phyloP scores from a whole-genome alignment of 2,888 invertebrate genomes.

The Amiota mariae region DNA sequence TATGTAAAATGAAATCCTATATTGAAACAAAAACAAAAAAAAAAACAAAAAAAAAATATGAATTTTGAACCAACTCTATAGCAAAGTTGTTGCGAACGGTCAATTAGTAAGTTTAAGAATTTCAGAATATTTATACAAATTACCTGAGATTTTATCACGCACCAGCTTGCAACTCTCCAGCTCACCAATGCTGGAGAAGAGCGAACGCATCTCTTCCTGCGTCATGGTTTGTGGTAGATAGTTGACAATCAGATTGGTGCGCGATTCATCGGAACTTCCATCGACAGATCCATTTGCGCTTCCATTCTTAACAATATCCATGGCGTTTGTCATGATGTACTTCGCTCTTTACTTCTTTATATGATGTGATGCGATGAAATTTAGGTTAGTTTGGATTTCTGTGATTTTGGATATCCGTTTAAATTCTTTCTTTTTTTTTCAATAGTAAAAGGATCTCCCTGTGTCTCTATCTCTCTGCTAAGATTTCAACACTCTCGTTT shows the following conservation, averaged over 20 bases:
- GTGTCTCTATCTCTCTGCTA: slow-evolving; percentile 24
- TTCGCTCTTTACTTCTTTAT: slow-evolving; percentile 2
- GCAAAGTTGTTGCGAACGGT: too few species aligned
- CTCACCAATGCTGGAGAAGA: slow-evolving; percentile 96
- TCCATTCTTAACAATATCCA: slow-evolving; percentile 88
- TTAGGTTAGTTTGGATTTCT: slow-evolving; percentile 39
- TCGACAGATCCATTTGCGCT: slow-evolving; percentile 72
- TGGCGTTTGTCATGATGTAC: slow-evolving; percentile 72
- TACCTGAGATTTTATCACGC: slow-evolving; percentile 95
- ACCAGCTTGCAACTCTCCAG: slow-evolving; percentile 98
- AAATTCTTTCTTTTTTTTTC: slow-evolving; percentile 44
- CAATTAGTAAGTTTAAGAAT: not conserved
- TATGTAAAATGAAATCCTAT: too few species aligned
- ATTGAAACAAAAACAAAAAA: too few species aligned
- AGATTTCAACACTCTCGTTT: not conserved
- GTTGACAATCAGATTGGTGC: slow-evolving; percentile 95
- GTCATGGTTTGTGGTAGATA: slow-evolving; percentile 95
- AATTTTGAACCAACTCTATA: too few species aligned
- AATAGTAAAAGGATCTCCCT: slow-evolving; percentile 23
- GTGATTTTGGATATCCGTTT: slow-evolving; percentile 24
- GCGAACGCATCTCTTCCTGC: slow-evolving; percentile 94
- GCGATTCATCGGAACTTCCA: slow-evolving; percentile 92
- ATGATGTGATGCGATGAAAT: not conserved
- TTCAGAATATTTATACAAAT: slow-evolving; percentile 70
- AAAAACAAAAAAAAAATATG: too few species aligned